A percentile compares a stretch with the other conserved stretches of the same genome.
These are phyloP conservation scores for Echinarachnius parma DNA, from an alignment of 53 echinoderm and acorn worm species.

Conservation along the genomic window DNA sequence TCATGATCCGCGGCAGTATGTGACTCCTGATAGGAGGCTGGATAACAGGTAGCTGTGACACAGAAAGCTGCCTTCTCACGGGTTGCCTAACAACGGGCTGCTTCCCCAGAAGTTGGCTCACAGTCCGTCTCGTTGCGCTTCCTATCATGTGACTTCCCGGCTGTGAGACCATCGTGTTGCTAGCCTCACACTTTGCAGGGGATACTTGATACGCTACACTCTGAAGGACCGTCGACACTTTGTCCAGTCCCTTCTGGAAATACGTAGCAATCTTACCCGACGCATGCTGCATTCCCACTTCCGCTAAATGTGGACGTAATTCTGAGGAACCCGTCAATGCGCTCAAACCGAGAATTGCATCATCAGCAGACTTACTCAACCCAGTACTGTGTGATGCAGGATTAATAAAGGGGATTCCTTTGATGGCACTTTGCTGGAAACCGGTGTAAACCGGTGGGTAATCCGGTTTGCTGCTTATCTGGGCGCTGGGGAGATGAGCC, in stretches of 20 bases:
- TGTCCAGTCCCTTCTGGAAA: conserved; percentile 25
- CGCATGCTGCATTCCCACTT: too few relatives aligned
- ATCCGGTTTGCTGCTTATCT: too few relatives aligned
- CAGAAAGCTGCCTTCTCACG: conserved; percentile 53
- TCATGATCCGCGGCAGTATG: conserved; percentile 32
- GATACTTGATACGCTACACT: conserved; percentile 34
- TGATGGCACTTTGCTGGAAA: conserved; percentile 10
- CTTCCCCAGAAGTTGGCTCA: conserved; percentile 85
- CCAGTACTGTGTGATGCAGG: too few relatives aligned
- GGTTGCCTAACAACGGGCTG: conserved; percentile 71
- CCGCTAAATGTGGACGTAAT: too few relatives aligned
- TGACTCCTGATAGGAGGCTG: conserved; percentile 9
- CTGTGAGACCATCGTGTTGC: background rate
- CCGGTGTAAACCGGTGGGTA: background rate
- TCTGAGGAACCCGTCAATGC: too few relatives aligned
- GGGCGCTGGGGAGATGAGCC: background rate
- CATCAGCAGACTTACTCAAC: too few relatives aligned
- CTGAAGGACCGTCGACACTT: conserved; percentile 26
- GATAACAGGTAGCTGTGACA: conserved; percentile 39
- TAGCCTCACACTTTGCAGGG: background rate
- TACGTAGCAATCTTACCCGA: too few relatives aligned
- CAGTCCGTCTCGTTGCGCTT: conserved; percentile 60
- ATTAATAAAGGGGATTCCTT: too few relatives aligned
- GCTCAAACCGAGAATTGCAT: too few relatives aligned
- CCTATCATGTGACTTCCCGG: conserved; percentile 14